phyloP scores from a whole-genome alignment of 2,113 vertebrate species.

The Aptenodytes forsteri region DNA sequence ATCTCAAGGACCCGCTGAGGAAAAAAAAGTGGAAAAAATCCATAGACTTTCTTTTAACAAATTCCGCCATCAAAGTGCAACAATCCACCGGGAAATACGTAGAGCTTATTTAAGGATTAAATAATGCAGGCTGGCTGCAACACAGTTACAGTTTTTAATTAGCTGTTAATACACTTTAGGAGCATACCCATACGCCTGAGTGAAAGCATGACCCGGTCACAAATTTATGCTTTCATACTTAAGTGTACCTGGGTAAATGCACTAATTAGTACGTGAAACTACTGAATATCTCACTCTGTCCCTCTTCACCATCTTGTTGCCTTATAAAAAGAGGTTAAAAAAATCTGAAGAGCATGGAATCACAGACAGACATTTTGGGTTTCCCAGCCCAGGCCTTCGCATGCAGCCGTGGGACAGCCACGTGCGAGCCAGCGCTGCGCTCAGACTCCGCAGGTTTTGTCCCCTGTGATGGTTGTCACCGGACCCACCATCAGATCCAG shows the following conservation, averaged over 20 bases:
- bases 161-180: no score
- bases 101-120: not conserved
- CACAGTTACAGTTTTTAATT: not conserved
- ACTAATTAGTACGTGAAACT: rapidly evolving
- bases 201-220: rapidly evolving
- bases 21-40: not conserved
- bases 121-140: no score
- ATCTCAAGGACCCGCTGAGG: rapidly evolving
- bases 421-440: rapidly evolving
- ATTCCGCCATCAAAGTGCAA: rapidly evolving
- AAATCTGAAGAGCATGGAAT: not conserved
- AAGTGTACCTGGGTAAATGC: rapidly evolving
- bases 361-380: not conserved
- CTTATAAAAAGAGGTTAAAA: not conserved
- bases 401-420: not conserved
- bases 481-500: rapidly evolving
- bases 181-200: rapidly evolving
- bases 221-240: rapidly evolving
- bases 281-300: rapidly evolving
- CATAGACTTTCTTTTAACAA: not conserved
- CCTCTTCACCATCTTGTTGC: not conserved
- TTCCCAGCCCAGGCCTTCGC: not conserved
- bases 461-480: rapidly evolving
- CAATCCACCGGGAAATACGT: rapidly evolving
- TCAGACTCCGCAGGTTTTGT: rapidly evolving